Conservation (phyloP, 2,888 invertebrate genomes). For the Drosophila ezoana region DNA sequence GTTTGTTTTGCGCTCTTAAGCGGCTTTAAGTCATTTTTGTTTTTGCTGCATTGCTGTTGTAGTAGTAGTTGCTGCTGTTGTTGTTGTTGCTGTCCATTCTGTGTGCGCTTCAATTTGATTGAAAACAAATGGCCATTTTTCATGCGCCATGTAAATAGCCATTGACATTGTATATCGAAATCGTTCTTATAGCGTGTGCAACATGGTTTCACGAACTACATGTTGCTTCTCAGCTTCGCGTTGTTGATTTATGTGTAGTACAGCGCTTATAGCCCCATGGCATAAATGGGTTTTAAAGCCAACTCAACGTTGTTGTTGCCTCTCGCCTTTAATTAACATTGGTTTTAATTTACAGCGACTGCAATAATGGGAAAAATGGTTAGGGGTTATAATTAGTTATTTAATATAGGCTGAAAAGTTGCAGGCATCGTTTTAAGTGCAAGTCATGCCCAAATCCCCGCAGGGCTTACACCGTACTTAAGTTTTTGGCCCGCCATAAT, state of each 20-base stretch:
- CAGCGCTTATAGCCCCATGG: conserved; percentile 6
- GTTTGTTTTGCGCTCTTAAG: conserved; percentile 53
- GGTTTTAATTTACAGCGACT: conserved; percentile 55
- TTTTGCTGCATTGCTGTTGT: conserved; percentile 19
- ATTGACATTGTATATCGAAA: conserved; percentile 62
- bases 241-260: conserved; percentile 60
- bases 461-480: conserved; percentile 63
- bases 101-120: conserved; percentile 53
- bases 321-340: conserved; percentile 57
- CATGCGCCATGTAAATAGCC: conserved; percentile 72
- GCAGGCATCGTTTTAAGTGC: conserved; percentile 26
- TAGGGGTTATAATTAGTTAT: conserved; percentile 68
- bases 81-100: conserved; percentile 37
- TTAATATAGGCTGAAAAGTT: conserved; percentile 38
- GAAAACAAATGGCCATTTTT: conserved; percentile 68
- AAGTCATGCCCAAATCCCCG: conserved; percentile 23
- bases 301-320: conserved; percentile 15
- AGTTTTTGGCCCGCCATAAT: conserved; percentile 57
- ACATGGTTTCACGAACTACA: conserved; percentile 49
- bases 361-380: conserved; percentile 37
- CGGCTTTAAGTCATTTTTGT: conserved; percentile 68
- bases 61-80: conserved; percentile 15
- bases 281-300: conserved; percentile 5
- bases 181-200: conserved; percentile 22
- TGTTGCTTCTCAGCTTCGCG: conserved; percentile 40